Evolutionary conservation across 2,113 vertebrate genomes (phyloP).

Genomic region (Copsychus sechellarum): DNA sequence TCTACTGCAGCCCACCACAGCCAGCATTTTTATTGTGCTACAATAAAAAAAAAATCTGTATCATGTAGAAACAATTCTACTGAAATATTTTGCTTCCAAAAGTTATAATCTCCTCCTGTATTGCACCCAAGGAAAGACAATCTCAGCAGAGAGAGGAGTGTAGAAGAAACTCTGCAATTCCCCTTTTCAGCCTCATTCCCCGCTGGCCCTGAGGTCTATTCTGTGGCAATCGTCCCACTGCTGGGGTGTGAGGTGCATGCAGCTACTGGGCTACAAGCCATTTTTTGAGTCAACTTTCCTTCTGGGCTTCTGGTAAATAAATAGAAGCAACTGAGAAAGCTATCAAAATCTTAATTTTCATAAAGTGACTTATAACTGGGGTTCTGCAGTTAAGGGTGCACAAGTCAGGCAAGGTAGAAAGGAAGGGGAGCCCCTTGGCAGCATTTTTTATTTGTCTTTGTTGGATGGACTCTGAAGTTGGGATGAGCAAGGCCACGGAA

Average conservation of each 20-base stretch:
- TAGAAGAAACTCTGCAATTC: background rate
- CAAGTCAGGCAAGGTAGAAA: background rate
- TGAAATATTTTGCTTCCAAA: background rate
- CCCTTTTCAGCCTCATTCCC: background rate
- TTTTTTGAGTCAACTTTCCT: background rate
- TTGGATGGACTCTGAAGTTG: background rate
- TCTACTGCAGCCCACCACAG: constrained; percentile 16
- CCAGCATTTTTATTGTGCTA: background rate
- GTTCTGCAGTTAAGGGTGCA: background rate
- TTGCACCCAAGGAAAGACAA: background rate
- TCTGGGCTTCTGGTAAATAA: background rate
- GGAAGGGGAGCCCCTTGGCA: fast-evolving
- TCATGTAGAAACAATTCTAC: background rate
- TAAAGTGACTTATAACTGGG: background rate
- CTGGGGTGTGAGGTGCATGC: fast-evolving
- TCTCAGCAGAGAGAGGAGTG: background rate
- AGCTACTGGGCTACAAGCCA: background rate
- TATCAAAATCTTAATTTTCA: background rate
- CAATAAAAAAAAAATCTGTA: background rate
- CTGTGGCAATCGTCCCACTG: background rate
- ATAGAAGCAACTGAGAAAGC: background rate
- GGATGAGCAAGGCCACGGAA: background rate
- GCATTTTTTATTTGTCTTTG: background rate
- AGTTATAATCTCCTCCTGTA: background rate
- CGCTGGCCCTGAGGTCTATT: background rate